Percentiles rank a stretch among this genome's conserved stretches.
Evolutionary conservation across 1,140 invertebrate species (phyloP).

Genomic region (Platyscapa corneri): DNA sequence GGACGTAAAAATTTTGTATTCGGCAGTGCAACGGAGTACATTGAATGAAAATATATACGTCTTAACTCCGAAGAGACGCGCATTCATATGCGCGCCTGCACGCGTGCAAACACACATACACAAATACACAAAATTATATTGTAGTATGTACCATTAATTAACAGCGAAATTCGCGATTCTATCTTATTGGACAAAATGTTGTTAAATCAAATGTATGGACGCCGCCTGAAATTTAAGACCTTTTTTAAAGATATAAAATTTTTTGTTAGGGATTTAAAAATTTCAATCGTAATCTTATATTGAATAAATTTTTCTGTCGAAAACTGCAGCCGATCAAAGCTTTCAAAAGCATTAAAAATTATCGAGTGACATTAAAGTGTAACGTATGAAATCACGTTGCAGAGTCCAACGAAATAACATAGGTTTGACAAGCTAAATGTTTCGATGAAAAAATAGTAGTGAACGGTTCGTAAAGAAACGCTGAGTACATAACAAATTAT

Average conservation of each 20-base stretch:
- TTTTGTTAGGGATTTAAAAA: not conserved
- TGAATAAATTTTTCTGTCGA: not conserved
- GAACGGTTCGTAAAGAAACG: constrained; percentile 15
- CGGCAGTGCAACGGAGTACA: constrained; percentile 46
- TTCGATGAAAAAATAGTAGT: not conserved
- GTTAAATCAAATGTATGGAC: constrained; percentile 42
- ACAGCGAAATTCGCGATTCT: constrained; percentile 35
- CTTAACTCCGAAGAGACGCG: constrained; percentile 17
- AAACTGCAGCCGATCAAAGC: constrained; percentile 2
- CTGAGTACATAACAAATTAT: not conserved
- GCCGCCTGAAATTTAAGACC: constrained; percentile 29
- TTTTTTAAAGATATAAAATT: not conserved
- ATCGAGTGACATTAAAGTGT: not conserved
- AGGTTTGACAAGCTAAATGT: not conserved
- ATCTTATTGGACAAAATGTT: constrained; percentile 43
- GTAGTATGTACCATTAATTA: constrained; percentile 49
- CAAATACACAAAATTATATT: constrained; percentile 7
- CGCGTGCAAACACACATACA: too few relatives aligned
- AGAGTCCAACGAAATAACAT: not conserved
- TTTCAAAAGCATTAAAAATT: not conserved
- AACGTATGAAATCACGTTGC: not conserved
- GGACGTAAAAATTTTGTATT: constrained; percentile 54
- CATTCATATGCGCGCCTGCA: too few relatives aligned
- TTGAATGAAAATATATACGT: constrained; percentile 30
- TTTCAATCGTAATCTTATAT: not conserved